Evolutionary conservation across 2,888 invertebrate genomes (phyloP).

Genomic region (Hyppa rectilinea): DNA sequence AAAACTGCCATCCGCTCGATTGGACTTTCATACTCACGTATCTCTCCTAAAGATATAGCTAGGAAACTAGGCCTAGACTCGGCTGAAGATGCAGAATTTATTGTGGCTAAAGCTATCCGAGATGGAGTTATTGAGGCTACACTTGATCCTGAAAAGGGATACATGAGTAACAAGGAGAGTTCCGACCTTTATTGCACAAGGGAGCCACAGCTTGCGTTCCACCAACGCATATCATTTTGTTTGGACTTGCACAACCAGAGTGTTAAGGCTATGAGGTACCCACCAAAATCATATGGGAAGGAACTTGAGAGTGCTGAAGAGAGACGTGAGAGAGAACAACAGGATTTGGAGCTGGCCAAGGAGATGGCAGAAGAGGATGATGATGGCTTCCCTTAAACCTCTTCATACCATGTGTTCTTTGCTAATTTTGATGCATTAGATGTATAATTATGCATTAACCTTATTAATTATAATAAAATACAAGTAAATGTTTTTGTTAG

Average conservation of each 20-base stretch:
- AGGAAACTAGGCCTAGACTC: slow-evolving; percentile 98
- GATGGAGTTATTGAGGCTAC: slow-evolving; percentile 99
- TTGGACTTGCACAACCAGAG: slow-evolving; percentile 99
- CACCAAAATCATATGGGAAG: slow-evolving; percentile 99
- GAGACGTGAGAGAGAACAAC: slow-evolving; percentile 98
- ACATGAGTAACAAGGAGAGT: slow-evolving; percentile 99
- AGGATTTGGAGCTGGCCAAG: slow-evolving; percentile 99
- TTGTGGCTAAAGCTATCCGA: slow-evolving; percentile 99
- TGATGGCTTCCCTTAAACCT: slow-evolving; percentile 93
- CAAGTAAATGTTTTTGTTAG: slow-evolving; percentile 41
- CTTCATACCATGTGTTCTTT: slow-evolving; percentile 46
- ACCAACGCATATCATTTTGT: slow-evolving; percentile 99
- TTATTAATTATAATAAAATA: slow-evolving; percentile 59
- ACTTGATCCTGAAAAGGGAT: slow-evolving; percentile 98
- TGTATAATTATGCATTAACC: slow-evolving; percentile 68
- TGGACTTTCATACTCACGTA: slow-evolving; percentile 98
- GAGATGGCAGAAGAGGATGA: slow-evolving; percentile 99
- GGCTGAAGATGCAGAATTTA: slow-evolving; percentile 99
- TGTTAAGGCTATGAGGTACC: slow-evolving; percentile 99
- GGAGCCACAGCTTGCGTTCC: slow-evolving; percentile 98
- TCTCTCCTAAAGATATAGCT: slow-evolving; percentile 98
- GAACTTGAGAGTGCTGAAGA: slow-evolving; percentile 99
- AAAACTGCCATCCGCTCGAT: slow-evolving; percentile 99
- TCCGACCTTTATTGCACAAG: slow-evolving; percentile 99
- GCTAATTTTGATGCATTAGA: slow-evolving; percentile 67